Percentiles rank a stretch among this genome's conserved stretches.
phyloP scores from a whole-genome alignment of 2,888 invertebrate genomes.

The Sipha maydis region DNA sequence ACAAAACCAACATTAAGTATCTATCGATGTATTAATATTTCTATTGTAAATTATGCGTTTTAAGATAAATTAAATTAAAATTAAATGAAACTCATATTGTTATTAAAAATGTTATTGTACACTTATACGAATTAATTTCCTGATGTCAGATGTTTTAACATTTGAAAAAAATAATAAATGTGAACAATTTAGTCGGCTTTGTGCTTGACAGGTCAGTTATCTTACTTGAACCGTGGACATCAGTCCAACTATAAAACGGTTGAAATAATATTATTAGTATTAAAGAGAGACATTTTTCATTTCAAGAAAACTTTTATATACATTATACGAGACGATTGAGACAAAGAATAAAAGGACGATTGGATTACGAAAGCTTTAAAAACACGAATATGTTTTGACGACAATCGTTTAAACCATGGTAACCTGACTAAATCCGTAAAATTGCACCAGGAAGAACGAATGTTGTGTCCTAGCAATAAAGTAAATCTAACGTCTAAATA shows the following conservation, averaged over 20 bases:
- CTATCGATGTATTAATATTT: too few species aligned
- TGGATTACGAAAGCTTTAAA: conserved; percentile 35
- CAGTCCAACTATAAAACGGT: background rate
- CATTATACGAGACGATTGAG: background rate
- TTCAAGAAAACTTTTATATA: background rate
- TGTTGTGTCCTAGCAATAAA: background rate
- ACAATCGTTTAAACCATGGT: conserved; percentile 10
- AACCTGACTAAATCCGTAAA: conserved; percentile 13
- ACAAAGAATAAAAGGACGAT: conserved; percentile 1
- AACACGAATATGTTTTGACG: conserved; percentile 36
- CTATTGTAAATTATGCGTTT: too few species aligned
- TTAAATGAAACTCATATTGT: background rate
- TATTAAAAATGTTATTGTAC: background rate
- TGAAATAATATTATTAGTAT: conserved; percentile 5
- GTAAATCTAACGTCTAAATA: background rate
- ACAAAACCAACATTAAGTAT: too few species aligned
- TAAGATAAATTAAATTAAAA: too few species aligned
- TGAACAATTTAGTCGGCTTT: background rate
- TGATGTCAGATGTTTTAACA: background rate
- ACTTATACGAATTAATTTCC: background rate
- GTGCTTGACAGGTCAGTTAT: background rate
- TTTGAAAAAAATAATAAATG: background rate
- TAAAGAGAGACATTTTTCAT: conserved; percentile 16
- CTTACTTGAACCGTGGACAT: background rate
- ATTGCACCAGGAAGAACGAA: background rate